phyloP scores from a whole-genome alignment of 2,888 invertebrate genomes.

The Xestia sexstrigata region DNA sequence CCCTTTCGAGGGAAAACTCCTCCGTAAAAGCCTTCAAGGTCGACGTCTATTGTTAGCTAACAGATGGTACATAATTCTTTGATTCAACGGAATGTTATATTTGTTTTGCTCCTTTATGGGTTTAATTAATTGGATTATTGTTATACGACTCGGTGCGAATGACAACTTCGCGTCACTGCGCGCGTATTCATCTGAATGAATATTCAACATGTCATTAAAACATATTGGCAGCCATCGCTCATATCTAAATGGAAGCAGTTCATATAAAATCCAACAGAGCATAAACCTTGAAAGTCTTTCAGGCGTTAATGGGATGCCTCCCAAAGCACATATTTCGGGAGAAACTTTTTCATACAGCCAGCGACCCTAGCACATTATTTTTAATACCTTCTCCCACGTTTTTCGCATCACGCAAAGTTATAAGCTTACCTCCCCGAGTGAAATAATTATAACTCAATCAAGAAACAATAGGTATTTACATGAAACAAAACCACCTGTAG shows the following conservation, averaged over 20 bases:
- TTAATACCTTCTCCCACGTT: conserved; percentile 60
- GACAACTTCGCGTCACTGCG: conserved; percentile 8
- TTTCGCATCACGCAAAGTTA: conserved; percentile 47
- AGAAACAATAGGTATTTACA: conserved; percentile 58
- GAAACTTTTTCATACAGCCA: conserved; percentile 65
- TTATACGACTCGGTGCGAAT: conserved; percentile 24
- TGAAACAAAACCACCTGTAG: conserved; percentile 75
- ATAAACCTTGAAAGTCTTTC: conserved; percentile 66
- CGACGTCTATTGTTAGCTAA: conserved; percentile 87
- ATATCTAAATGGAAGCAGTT: conserved; percentile 53
- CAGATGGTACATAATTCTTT: conserved; percentile 83
- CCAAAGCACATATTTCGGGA: conserved; percentile 66
- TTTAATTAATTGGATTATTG: conserved; percentile 65
- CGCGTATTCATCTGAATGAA: conserved; percentile 6
- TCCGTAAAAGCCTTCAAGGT: conserved; percentile 88
- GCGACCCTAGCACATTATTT: conserved; percentile 62
- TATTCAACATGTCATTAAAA: conserved; percentile 24
- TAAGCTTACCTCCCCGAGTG: conserved; percentile 32
- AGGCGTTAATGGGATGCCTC: conserved; percentile 70
- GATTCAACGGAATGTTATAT: conserved; percentile 76
- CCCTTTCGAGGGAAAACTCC: conserved; percentile 88
- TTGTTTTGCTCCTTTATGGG: conserved; percentile 68
- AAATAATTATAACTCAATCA: conserved; percentile 53
- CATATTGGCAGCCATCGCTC: conserved; percentile 44
- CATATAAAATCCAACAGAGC: conserved; percentile 61